phyloP scores from a whole-genome alignment of 2,113 vertebrate genomes.

The Ammodytes marinus region DNA sequence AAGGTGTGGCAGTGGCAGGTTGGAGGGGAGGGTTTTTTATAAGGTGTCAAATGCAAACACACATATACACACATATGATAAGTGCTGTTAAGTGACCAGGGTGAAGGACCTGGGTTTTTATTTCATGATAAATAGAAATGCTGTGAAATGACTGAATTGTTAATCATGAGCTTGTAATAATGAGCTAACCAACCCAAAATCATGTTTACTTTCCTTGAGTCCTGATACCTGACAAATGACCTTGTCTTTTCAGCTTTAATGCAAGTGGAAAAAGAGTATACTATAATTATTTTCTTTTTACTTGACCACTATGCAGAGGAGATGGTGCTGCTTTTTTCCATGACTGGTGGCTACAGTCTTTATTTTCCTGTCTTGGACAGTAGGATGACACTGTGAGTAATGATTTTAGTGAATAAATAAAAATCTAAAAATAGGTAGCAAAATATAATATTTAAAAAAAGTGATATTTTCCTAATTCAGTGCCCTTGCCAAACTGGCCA shows the following conservation, averaged over 20 bases:
- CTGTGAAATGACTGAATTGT: not conserved
- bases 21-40: not conserved
- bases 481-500: conserved; percentile 38
- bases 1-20: conserved; percentile 21
- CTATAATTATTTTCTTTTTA: no score
- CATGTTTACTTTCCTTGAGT: not conserved
- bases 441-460: no score
- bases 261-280: not conserved
- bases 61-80: not conserved
- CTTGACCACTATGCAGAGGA: no score
- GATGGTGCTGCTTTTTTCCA: no score
- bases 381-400: no score
- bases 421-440: no score
- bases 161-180: not conserved
- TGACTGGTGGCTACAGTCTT: no score
- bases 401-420: no score
- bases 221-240: not conserved
- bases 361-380: no score
- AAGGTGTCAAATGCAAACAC: not conserved
- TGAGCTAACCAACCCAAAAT: not conserved
- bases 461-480: conserved; percentile 2
- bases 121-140: conserved; percentile 2
- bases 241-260: not conserved
- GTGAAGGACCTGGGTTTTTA: not conserved
- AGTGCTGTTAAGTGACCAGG: conserved; percentile 10